These are phyloP conservation scores for Aphidius colemani DNA, from an alignment of 2,888 invertebrate genomes.

Conservation along the genomic window DNA sequence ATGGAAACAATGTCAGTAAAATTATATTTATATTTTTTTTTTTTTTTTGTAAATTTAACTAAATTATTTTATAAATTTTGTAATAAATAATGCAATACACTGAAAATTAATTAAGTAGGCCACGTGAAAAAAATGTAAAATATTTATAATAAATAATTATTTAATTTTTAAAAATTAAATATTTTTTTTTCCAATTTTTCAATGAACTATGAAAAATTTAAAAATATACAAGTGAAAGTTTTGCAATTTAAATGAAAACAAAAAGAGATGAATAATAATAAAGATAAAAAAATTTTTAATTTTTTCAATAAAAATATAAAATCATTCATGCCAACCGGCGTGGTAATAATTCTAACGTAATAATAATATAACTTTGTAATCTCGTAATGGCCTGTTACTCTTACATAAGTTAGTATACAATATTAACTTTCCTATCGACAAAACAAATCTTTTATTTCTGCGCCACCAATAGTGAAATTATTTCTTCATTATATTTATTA, in stretches of 20 bases:
- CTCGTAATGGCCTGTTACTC: constrained; percentile 19
- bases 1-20: constrained; percentile 14
- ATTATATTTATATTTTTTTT: background rate
- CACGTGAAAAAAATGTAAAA: background rate
- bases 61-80: background rate
- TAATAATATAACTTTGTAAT: constrained; percentile 14
- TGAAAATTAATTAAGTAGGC: no score
- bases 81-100: background rate
- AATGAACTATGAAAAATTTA: background rate
- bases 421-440: constrained; percentile 36
- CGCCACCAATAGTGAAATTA: background rate
- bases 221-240: constrained; percentile 15
- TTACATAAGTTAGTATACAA: constrained; percentile 33
- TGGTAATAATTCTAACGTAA: constrained; percentile 18
- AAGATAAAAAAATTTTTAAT: constrained; percentile 10
- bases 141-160: no score
- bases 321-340: constrained; percentile 1
- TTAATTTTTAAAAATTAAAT: no score
- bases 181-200: no score
- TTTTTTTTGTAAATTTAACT: background rate
- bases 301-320: constrained; percentile 3
- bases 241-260: constrained; percentile 13
- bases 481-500: background rate
- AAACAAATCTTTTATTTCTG: constrained; percentile 33
- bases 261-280: constrained; percentile 2